Evolutionary conservation across 2,113 vertebrate species (phyloP).

Genomic region (Phalacrocorax aristotelis): DNA sequence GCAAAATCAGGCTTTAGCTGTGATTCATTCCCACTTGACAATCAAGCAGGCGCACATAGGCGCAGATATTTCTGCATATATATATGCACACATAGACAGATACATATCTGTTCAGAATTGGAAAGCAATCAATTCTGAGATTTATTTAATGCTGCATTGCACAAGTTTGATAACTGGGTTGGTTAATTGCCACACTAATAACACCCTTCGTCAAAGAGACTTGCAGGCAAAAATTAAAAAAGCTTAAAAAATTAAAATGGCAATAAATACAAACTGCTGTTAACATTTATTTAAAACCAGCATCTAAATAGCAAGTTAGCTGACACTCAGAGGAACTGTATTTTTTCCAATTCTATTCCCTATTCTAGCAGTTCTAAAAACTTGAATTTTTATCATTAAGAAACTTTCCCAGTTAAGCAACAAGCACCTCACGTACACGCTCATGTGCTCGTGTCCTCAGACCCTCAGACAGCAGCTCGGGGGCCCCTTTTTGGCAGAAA

Average conservation of each 20-base stretch:
- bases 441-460: rapidly evolving
- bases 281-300: background rate
- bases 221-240: slow-evolving; percentile 27
- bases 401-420: background rate
- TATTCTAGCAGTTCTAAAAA: background rate
- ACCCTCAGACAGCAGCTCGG: rapidly evolving
- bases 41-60: slow-evolving; percentile 66
- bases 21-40: slow-evolving; percentile 66
- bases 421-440: rapidly evolving
- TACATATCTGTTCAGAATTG: slow-evolving; percentile 18
- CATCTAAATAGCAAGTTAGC: background rate
- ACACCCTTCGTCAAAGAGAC: slow-evolving; percentile 34
- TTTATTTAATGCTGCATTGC: slow-evolving; percentile 47
- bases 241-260: background rate
- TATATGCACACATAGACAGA: background rate
- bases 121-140: slow-evolving; percentile 64
- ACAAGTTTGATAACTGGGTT: slow-evolving; percentile 49
- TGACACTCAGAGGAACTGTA: background rate
- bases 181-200: slow-evolving; percentile 67
- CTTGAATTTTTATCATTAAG: background rate
- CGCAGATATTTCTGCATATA: background rate
- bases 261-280: background rate
- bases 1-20: slow-evolving; percentile 22
- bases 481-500: background rate
- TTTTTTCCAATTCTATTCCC: background rate